Conservation (phyloP, 2,888 invertebrate species). For the Flexamia atlantica region DNA sequence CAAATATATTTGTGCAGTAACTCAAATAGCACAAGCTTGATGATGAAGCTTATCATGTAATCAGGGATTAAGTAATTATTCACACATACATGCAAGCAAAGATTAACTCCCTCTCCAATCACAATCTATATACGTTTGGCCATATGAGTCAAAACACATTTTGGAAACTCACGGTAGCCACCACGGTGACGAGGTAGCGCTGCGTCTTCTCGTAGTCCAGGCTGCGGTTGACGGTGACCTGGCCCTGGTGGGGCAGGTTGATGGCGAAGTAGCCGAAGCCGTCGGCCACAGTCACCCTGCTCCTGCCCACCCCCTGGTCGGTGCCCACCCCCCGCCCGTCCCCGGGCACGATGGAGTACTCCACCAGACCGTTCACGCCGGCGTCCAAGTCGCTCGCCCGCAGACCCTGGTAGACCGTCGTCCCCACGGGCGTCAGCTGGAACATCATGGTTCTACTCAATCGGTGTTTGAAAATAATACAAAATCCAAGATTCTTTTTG, state of each 20-base stretch:
- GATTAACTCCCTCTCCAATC: too few species aligned
- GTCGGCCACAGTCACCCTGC: slow-evolving; percentile 82
- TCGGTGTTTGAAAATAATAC: too few species aligned
- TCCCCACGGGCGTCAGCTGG: slow-evolving; percentile 92
- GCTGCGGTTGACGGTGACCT: slow-evolving; percentile 90
- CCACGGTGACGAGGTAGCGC: slow-evolving; percentile 91
- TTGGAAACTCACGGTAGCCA: slow-evolving; percentile 87
- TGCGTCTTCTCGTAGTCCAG: slow-evolving; percentile 93
- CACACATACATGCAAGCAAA: too few species aligned
- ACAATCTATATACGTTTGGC: too few species aligned
- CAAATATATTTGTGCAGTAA: too few species aligned
- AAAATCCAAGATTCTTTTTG: too few species aligned
- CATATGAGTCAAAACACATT: background rate
- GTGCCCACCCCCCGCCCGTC: slow-evolving; percentile 77
- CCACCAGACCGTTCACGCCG: slow-evolving; percentile 92
- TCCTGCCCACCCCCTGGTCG: slow-evolving; percentile 76
- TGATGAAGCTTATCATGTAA: too few species aligned
- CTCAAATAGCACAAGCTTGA: too few species aligned
- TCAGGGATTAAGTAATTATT: too few species aligned
- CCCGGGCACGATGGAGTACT: slow-evolving; percentile 87
- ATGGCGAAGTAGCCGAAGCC: slow-evolving; percentile 91
- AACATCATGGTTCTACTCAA: too few species aligned
- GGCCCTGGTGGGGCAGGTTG: slow-evolving; percentile 92
- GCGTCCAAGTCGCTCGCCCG: slow-evolving; percentile 90
- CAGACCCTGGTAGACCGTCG: slow-evolving; percentile 90